Evolutionary conservation across 2,888 invertebrate species (phyloP).

Genomic region (Ariolimax columbianus): DNA sequence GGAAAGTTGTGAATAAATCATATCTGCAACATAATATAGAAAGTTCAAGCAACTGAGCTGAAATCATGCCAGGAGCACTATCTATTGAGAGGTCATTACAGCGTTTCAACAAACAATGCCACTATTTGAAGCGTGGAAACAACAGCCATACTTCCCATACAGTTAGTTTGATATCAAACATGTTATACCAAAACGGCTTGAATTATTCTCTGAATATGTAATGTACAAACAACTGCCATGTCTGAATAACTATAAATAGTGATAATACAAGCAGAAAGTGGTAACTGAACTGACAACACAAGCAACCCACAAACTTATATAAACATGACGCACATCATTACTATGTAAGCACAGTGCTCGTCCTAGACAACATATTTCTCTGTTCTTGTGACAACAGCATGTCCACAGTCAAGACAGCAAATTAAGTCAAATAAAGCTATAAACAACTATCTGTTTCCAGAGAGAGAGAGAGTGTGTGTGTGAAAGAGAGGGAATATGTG

Average conservation of each 20-base stretch:
- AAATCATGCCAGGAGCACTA: too few relatives aligned
- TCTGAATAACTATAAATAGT: background rate
- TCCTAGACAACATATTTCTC: background rate
- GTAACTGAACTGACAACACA: background rate
- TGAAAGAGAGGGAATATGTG: too few relatives aligned
- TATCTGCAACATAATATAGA: background rate
- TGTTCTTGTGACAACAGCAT: background rate
- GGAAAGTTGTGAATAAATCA: background rate
- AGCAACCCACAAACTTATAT: background rate
- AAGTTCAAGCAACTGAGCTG: background rate
- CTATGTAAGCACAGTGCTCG: background rate
- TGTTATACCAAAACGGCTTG: background rate
- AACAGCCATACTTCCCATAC: background rate
- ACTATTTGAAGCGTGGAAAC: background rate
- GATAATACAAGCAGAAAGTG: background rate
- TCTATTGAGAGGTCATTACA: background rate
- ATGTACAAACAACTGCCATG: background rate
- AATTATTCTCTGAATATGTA: background rate
- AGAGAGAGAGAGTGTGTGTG: too few relatives aligned
- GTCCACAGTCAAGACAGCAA: background rate
- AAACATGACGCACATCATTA: too few relatives aligned
- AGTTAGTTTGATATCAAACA: background rate
- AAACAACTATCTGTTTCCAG: background rate
- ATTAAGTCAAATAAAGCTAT: slow-evolving; percentile 21
- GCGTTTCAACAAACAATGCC: background rate